Evolutionary conservation across 2,113 vertebrate genomes (phyloP), one percentile per base, ranked within the genome.

Genomic region (Coptodon bakossiorum): DNA sequence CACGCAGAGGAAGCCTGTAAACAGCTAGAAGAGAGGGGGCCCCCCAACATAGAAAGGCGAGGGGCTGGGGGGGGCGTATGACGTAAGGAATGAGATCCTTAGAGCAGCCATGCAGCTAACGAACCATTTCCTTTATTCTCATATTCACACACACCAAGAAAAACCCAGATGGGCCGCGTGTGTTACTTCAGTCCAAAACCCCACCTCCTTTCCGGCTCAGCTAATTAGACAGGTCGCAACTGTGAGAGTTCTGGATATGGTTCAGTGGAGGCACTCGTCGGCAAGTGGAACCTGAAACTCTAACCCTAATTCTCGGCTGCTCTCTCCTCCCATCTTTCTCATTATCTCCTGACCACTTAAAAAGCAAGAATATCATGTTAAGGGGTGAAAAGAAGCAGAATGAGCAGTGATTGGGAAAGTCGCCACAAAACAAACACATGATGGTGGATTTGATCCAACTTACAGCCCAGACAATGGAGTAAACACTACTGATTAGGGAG

Each of bases 151-250:
- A 91, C 71, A 89, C 63, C 53, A 13, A 66, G 29, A 71, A 29
- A 86, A 87, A 1, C 87, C 68, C 86, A 89, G 88, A 91, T 89
- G 87, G 83, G 82, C 9, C 73, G 73, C 83, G 89, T 87, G 93
- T 86, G 63, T 86, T 84, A 84, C 80, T 81, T 43, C 73, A 85
- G 84, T 29, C 2, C 73, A 31, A 52, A 48, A 48, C 81, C 71
- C 71, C 43, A 80, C 66, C 86, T 83, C 22, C 85, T 85, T 87
- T 86, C 83, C 80, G 80, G 85, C 88, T 93, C 86, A 11, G 63
- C 92, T 95, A 95, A 95, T 96, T 94, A 95, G 92, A 91, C 38
- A 89, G 94, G 93, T 95, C 85, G 92, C 89, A 93, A 93, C 93
- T 90, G 90, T 93, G 88, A 92, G 85, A 93, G 90, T 88, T 93